Conservation (phyloP, 2,113 vertebrate genomes). For the Prietella phreatophila region DNA sequence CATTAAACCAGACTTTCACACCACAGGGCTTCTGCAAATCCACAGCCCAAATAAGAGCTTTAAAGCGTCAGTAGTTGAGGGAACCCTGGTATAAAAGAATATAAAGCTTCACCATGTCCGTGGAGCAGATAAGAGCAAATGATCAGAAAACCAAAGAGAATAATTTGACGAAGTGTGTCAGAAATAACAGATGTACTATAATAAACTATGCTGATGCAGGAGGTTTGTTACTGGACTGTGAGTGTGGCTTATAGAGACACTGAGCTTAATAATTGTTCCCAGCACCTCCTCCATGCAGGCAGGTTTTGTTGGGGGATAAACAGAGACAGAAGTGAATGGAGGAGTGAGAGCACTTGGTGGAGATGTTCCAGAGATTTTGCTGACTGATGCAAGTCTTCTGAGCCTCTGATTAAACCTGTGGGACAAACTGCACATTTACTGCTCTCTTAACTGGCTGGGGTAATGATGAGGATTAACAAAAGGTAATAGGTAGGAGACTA, state of each 20-base stretch:
- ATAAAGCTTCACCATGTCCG: neutral
- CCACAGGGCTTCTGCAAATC: neutral
- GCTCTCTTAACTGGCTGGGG: neutral
- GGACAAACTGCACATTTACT: slow-evolving; percentile 4
- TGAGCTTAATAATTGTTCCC: neutral
- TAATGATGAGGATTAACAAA: neutral
- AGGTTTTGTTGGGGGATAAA: slow-evolving; percentile 1
- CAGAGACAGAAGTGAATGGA: neutral
- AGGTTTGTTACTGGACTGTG: neutral
- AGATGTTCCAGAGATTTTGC: slow-evolving; percentile 26
- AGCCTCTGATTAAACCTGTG: slow-evolving; percentile 20
- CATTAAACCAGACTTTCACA: neutral
- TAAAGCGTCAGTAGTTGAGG: neutral
- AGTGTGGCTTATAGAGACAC: neutral
- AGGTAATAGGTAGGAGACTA: neutral
- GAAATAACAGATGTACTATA: neutral
- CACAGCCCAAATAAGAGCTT: neutral
- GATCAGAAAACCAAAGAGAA: neutral
- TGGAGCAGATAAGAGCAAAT: neutral
- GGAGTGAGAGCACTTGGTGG: neutral
- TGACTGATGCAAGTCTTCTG: slow-evolving; percentile 9
- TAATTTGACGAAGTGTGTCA: neutral
- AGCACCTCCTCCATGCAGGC: neutral
- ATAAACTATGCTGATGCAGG: neutral
- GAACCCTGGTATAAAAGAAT: neutral